A percentile compares a stretch with the other conserved stretches of the same genome.
Conservation (phyloP, 2,888 invertebrate species). For the Eubasilissa splendida region DNA sequence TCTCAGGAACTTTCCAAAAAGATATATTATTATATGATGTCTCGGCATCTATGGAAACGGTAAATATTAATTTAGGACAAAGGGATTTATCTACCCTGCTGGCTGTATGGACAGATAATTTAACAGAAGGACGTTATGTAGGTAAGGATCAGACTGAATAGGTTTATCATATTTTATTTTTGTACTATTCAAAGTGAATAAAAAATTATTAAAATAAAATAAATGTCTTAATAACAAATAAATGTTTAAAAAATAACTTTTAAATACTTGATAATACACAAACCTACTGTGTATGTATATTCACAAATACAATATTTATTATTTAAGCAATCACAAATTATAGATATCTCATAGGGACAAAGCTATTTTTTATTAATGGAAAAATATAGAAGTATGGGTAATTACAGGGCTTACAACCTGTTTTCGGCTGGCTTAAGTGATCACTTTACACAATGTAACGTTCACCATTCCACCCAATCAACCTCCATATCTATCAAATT, state of each 20-base stretch:
- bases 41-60: conserved; percentile 77
- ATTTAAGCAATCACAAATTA: too few relatives aligned
- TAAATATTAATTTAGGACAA: conserved; percentile 81
- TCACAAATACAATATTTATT: too few relatives aligned
- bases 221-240: not conserved
- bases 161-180: not conserved
- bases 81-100: conserved; percentile 82
- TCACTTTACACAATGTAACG: too few relatives aligned
- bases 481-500: too few relatives aligned
- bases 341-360: too few relatives aligned
- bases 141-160: conserved; percentile 62
- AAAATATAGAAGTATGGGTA: too few relatives aligned
- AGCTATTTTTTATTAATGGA: too few relatives aligned
- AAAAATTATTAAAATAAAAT: not conserved
- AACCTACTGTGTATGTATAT: too few relatives aligned
- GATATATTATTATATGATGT: conserved; percentile 75
- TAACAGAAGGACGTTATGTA: conserved; percentile 75
- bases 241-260: not conserved
- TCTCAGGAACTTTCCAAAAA: conserved; percentile 61
- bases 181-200: not conserved
- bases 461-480: too few relatives aligned
- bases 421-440: too few relatives aligned
- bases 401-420: too few relatives aligned
- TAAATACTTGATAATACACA: too few relatives aligned
- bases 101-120: conserved; percentile 81